Percentiles rank a stretch among this genome's conserved stretches.
These are phyloP conservation scores for Girardia tigrina DNA, from an alignment of 2,888 invertebrate genomes.

Conservation along the genomic window DNA sequence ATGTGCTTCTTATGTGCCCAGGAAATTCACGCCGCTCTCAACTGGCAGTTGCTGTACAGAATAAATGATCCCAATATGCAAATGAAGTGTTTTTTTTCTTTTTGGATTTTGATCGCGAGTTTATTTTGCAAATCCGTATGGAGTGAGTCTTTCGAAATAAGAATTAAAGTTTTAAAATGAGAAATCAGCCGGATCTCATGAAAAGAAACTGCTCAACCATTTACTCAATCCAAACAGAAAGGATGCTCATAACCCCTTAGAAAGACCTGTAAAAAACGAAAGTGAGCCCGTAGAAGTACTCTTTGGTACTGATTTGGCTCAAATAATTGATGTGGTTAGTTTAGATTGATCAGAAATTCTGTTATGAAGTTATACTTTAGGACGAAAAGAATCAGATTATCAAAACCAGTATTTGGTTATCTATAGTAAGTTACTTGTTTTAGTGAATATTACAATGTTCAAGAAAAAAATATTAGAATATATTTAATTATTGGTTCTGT, in stretches of 20 bases:
- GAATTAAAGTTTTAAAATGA: background rate
- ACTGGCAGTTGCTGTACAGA: too few species aligned
- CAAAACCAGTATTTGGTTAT: constrained; percentile 25
- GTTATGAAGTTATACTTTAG: background rate
- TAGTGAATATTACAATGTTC: too few species aligned
- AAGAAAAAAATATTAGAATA: too few species aligned
- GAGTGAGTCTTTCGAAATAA: too few species aligned
- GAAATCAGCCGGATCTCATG: background rate
- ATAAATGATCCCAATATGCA: too few species aligned
- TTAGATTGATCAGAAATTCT: background rate
- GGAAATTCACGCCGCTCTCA: too few species aligned
- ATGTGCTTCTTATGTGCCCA: too few species aligned
- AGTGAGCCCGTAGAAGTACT: constrained; percentile 42
- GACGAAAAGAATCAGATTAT: constrained; percentile 33
- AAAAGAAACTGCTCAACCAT: background rate
- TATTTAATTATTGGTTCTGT: too few species aligned
- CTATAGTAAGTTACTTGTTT: constrained; percentile 17
- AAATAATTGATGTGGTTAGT: constrained; percentile 52
- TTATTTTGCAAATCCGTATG: too few species aligned
- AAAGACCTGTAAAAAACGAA: constrained; percentile 50
- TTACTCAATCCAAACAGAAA: background rate
- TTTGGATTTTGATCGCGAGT: too few species aligned
- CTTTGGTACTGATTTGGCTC: constrained; percentile 45
- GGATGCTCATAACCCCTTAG: constrained; percentile 45
- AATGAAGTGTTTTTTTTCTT: too few species aligned